A percentile compares a stretch with the other conserved stretches of the same genome.
phyloP scores from a whole-genome alignment of 2,113 vertebrate genomes.

The Cisticola juncidis region DNA sequence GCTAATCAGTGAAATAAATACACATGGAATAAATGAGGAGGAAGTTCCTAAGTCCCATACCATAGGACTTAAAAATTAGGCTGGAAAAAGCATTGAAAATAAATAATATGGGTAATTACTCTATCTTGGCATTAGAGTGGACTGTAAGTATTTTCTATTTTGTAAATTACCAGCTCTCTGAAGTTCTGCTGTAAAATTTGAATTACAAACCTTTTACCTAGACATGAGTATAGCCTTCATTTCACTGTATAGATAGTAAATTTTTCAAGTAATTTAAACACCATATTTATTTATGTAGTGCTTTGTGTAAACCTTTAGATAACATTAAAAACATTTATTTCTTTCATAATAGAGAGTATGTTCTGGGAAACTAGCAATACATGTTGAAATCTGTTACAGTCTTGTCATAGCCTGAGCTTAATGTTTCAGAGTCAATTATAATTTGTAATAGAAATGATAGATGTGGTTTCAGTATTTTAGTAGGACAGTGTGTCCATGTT shows the following conservation, averaged over 20 bases:
- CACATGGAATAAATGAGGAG: background rate
- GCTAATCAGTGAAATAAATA: background rate
- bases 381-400: background rate
- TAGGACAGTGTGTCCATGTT: background rate
- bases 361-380: background rate
- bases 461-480: background rate
- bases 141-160: background rate
- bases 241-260: background rate
- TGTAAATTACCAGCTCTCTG: background rate
- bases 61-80: background rate
- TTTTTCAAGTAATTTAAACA: background rate
- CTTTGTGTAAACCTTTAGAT: background rate
- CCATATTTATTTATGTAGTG: background rate
- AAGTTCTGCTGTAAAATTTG: background rate
- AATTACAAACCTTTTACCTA: background rate
- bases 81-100: background rate
- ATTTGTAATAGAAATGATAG: background rate
- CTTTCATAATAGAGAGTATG: background rate
- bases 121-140: background rate
- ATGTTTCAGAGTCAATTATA: background rate
- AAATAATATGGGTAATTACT: background rate
- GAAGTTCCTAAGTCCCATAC: background rate
- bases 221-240: background rate
- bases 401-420: background rate
- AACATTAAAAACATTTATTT: background rate